Evolutionary conservation across 1,140 invertebrate genomes (phyloP), one percentile per base, ranked within the genome.

Genomic region (Drosophila pruinosa): DNA sequence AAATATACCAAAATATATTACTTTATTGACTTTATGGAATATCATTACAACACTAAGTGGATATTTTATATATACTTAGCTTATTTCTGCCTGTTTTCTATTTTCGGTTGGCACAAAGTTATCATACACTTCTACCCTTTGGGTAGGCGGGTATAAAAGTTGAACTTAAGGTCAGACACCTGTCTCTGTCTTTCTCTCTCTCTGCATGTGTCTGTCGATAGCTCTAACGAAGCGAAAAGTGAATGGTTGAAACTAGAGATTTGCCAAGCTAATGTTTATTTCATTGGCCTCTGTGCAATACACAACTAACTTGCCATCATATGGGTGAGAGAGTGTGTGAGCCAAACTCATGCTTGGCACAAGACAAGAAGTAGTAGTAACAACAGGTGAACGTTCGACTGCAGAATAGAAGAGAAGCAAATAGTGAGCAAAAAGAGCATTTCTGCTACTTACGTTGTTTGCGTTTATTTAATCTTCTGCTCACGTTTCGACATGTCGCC

Each of bases 201-300:
- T 10, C n/a, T 6, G 34, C n/a, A n/a, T 34, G 7, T 15, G 10
- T 53, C 4, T 54, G 7, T 47, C 21, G 17, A 19, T 19, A 12
- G 12, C 59, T 12, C 36, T 8, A 31, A 28, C 41, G 8, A 28
- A 39, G 50, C 67, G 50, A 70, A 86, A 83, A 83, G 80, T 83
- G 80, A 83, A 73, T 76, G 80, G 81, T 76, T 80, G 72, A 72
- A 86, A 57, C 75, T 65, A 24, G 24, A 53, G 34, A 63, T 79
- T 78, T 80, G 70, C 74, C 21, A 58, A 61, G 64, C 41, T 26
- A 62, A 39, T 36, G 47, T 53, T 74, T 57, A 59, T 65, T 63
- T 45, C 53, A 41, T 47, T 80, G 80, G 72, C 78, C 78, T 81
- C 78, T 72, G 56, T 53, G 38, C 48, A 53, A 52, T 17, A 14